These are phyloP conservation scores for Drosophila dives DNA, from an alignment of 2,888 invertebrate species.

Conservation along the genomic window DNA sequence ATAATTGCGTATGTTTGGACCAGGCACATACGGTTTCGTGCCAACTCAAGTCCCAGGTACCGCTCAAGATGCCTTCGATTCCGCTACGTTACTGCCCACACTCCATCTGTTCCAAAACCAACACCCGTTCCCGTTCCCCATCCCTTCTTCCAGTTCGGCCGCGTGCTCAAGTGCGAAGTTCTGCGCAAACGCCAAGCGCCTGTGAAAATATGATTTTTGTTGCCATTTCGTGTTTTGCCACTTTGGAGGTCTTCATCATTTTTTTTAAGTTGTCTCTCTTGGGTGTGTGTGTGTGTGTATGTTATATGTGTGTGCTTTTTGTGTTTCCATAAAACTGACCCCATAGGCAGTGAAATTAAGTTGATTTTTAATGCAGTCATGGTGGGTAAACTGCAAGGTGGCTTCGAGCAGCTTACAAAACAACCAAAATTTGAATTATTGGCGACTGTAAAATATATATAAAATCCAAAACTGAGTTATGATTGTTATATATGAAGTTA, in stretches of 20 bases:
- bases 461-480: constrained; percentile 4
- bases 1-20: constrained; percentile 77
- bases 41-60: constrained; percentile 22
- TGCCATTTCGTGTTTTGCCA: constrained; percentile 81
- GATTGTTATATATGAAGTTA: background rate
- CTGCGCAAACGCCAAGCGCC: constrained; percentile 82
- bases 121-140: background rate
- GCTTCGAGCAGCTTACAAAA: constrained; percentile 27
- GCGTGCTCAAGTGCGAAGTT: constrained; percentile 79
- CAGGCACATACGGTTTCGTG: constrained; percentile 31
- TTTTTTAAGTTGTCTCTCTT: constrained; percentile 40
- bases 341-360: constrained; percentile 82
- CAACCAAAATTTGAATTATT: constrained; percentile 34
- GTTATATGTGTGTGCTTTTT: constrained; percentile 49
- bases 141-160: constrained; percentile 32
- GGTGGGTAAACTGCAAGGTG: constrained; percentile 69
- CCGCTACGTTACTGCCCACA: constrained; percentile 57
- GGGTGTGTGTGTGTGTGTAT: constrained; percentile 16
- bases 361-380: constrained; percentile 80
- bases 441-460: constrained; percentile 7
- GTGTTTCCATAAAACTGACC: constrained; percentile 79
- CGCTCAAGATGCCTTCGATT: constrained; percentile 20
- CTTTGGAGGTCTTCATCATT: constrained; percentile 81
- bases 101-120: constrained; percentile 34
- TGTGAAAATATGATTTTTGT: constrained; percentile 82